Conservation (phyloP, 2,797 vertebrate species). For the Calcarius lapponicus region DNA sequence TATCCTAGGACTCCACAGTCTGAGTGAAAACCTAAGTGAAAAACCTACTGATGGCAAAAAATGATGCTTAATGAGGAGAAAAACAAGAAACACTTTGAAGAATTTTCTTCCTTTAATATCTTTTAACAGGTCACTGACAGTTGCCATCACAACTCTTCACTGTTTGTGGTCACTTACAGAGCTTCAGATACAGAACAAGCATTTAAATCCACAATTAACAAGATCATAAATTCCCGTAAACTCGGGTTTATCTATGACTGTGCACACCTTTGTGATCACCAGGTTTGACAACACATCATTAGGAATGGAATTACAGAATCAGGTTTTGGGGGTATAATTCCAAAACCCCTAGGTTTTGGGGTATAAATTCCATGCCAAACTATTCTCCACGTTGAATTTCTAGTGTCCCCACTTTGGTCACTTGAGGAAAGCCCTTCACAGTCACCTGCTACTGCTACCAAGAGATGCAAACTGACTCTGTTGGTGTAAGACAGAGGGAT, state of each 20-base stretch:
- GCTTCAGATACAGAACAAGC: not conserved
- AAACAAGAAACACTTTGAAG: not conserved
- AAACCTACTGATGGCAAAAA: not conserved
- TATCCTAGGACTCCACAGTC: not conserved
- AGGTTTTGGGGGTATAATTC: not conserved
- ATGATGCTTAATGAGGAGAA: not conserved
- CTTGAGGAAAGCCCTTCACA: not conserved
- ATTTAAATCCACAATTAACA: not conserved
- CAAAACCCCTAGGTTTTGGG: not conserved
- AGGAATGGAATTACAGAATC: not conserved
- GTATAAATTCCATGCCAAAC: not conserved
- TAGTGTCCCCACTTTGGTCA: not conserved
- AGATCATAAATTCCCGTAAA: not conserved
- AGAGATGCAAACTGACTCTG: not conserved
- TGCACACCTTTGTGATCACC: not conserved
- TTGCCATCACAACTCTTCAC: not conserved
- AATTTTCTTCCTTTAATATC: not conserved
- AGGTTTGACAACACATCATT: accelerated
- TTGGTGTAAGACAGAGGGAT: not conserved
- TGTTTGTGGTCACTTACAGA: not conserved
- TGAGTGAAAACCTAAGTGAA: not conserved
- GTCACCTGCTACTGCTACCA: not conserved
- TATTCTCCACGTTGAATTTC: not conserved
- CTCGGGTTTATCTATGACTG: not conserved
- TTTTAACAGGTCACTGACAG: not conserved